Conservation (phyloP, 2,113 vertebrate species). For the Sinocyclocheilus rhinocerous region DNA sequence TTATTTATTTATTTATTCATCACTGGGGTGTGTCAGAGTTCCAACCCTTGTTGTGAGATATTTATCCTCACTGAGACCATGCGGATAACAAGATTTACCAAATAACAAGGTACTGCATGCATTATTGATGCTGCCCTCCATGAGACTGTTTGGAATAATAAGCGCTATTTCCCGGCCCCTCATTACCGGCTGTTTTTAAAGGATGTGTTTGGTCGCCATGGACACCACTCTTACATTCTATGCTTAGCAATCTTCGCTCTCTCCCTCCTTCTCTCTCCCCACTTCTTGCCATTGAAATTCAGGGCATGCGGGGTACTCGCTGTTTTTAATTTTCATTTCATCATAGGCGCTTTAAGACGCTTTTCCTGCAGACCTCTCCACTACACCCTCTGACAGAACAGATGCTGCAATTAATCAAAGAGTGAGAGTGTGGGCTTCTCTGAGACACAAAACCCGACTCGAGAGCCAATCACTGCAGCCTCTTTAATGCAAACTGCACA, state of each 20-base stretch:
- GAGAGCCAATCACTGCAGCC: conserved; percentile 67
- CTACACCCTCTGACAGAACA: conserved; percentile 97
- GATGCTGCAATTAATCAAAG: conserved; percentile 98
- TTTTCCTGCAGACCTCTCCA: conserved; percentile 97
- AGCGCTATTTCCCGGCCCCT: conserved; percentile 72
- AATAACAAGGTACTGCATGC: conserved; percentile 85
- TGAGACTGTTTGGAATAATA: conserved; percentile 83
- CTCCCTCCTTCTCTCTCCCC: conserved; percentile 28
- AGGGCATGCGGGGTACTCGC: conserved; percentile 89
- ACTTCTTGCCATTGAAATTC: conserved; percentile 83
- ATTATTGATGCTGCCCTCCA: conserved; percentile 86
- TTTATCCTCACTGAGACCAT: conserved; percentile 90
- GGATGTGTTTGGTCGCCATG: conserved; percentile 74
- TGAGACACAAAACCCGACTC: conserved; percentile 73
- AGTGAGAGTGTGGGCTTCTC: conserved; percentile 88
- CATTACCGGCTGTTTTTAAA: conserved; percentile 82
- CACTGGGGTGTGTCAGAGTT: conserved; percentile 73
- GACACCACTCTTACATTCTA: conserved; percentile 73
- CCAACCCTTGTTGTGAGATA: conserved; percentile 85
- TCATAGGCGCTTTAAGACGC: conserved; percentile 99
- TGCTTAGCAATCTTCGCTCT: conserved; percentile 61
- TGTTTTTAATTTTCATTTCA: conserved; percentile 99
- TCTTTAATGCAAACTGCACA: conserved; percentile 70
- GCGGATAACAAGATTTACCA: conserved; percentile 80
- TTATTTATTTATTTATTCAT: conserved; percentile 49